Conservation (phyloP, 1,140 invertebrate species). For the Lepidostoma basale region DNA sequence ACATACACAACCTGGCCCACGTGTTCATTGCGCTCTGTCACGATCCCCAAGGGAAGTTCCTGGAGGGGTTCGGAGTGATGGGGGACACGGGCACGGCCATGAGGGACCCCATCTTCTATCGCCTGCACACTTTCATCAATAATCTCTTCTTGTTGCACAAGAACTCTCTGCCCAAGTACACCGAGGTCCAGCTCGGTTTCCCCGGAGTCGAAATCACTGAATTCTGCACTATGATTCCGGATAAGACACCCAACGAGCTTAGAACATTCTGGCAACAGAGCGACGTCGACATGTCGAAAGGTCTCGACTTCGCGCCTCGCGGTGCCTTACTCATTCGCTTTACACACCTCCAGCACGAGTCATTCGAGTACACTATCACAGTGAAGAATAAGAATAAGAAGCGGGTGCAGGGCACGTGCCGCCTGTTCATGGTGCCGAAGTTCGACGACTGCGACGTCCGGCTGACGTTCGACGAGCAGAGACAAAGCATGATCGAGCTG, state of each 20-base stretch:
- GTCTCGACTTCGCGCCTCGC: constrained; percentile 58
- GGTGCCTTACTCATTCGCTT: constrained; percentile 57
- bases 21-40: constrained; percentile 53
- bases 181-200: constrained; percentile 66
- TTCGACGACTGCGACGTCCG: constrained; percentile 61
- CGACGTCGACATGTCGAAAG: constrained; percentile 58
- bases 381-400: constrained; percentile 65
- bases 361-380: constrained; percentile 61
- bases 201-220: constrained; percentile 56
- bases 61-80: constrained; percentile 50
- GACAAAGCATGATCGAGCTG: constrained; percentile 63
- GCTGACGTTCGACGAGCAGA: constrained; percentile 61
- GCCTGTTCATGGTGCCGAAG: constrained; percentile 67
- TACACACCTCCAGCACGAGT: constrained; percentile 58
- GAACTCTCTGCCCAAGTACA: background rate
- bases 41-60: constrained; percentile 57
- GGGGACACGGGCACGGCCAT: constrained; percentile 54
- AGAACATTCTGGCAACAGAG: constrained; percentile 61
- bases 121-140: constrained; percentile 54
- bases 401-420: constrained; percentile 58
- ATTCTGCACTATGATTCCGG: too few relatives aligned
- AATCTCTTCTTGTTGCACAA: constrained; percentile 51
- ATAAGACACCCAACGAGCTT: constrained; percentile 40
- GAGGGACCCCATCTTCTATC: constrained; percentile 58
- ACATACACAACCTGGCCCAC: constrained; percentile 59